These are phyloP conservation scores for Lypha dubia DNA, from an alignment of 2,888 invertebrate species.

Conservation along the genomic window DNA sequence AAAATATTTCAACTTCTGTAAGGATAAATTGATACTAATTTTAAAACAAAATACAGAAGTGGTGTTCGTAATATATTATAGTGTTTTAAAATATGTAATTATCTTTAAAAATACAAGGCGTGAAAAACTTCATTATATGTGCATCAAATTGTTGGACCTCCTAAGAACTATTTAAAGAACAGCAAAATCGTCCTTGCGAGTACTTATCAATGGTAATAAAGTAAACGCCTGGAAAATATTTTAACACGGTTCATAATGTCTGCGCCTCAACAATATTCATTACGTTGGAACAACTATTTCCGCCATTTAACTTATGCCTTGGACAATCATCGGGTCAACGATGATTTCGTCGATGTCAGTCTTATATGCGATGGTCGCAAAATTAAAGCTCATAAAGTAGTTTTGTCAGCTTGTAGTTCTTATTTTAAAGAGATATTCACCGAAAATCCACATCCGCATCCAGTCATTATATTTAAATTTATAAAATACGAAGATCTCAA, in stretches of 20 bases:
- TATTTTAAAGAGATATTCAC: constrained; percentile 90
- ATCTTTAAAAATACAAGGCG: not conserved
- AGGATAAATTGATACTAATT: not conserved
- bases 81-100: not conserved
- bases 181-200: not conserved
- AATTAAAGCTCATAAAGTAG: constrained; percentile 93
- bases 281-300: constrained; percentile 94
- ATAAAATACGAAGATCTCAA: constrained; percentile 90
- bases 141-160: too few relatives aligned
- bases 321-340: constrained; percentile 88
- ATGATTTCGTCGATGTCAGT: constrained; percentile 92
- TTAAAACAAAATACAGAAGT: not conserved
- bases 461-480: constrained; percentile 91
- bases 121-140: constrained; percentile 24
- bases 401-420: constrained; percentile 92
- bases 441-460: constrained; percentile 92
- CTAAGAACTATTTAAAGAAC: not conserved
- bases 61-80: not conserved
- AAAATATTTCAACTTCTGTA: constrained; percentile 20
- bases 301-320: constrained; percentile 91
- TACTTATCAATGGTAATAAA: constrained; percentile 37
- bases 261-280: constrained; percentile 91
- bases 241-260: constrained; percentile 82
- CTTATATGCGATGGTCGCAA: constrained; percentile 93
- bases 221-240: not conserved